Evolutionary conservation across 2,888 invertebrate genomes (phyloP).

Genomic region (Frankliniella intonsa): DNA sequence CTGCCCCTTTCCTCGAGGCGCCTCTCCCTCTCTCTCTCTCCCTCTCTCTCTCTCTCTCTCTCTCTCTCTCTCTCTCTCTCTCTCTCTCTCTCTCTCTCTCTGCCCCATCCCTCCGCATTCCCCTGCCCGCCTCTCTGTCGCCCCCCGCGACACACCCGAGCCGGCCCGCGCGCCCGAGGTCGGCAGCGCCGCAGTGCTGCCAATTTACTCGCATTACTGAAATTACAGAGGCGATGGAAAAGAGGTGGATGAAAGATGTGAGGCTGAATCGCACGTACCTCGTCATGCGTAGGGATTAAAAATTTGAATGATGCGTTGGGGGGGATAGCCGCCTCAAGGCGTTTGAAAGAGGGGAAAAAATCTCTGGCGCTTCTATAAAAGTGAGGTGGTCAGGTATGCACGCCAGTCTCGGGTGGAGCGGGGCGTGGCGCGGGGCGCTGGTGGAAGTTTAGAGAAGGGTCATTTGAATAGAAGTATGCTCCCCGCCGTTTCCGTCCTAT

Average conservation of each 20-base stretch:
- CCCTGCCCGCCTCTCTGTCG: not conserved
- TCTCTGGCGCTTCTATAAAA: too few species aligned
- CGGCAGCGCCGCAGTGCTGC: not conserved
- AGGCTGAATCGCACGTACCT: not conserved
- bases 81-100: too few species aligned
- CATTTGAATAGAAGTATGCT: too few species aligned
- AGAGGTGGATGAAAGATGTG: not conserved
- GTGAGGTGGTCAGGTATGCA: too few species aligned
- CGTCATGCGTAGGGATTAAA: not conserved
- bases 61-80: too few species aligned
- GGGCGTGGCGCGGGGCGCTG: too few species aligned
- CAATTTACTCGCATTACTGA: conserved; percentile 15
- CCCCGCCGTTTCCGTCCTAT: too few species aligned
- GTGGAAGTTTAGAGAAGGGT: too few species aligned
- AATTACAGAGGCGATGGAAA: not conserved
- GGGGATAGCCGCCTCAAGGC: not conserved
- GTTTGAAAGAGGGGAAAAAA: too few species aligned
- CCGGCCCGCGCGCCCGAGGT: not conserved
- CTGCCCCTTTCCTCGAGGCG: not conserved
- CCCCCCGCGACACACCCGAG: not conserved
- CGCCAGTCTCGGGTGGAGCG: too few species aligned
- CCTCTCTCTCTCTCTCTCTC: too few species aligned
- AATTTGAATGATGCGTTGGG: not conserved
- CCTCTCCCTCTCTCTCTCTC: too few species aligned
- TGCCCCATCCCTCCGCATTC: not conserved